These are phyloP conservation scores for Zosterops lateralis DNA, from an alignment of 2,113 vertebrate genomes.

Conservation along the genomic window DNA sequence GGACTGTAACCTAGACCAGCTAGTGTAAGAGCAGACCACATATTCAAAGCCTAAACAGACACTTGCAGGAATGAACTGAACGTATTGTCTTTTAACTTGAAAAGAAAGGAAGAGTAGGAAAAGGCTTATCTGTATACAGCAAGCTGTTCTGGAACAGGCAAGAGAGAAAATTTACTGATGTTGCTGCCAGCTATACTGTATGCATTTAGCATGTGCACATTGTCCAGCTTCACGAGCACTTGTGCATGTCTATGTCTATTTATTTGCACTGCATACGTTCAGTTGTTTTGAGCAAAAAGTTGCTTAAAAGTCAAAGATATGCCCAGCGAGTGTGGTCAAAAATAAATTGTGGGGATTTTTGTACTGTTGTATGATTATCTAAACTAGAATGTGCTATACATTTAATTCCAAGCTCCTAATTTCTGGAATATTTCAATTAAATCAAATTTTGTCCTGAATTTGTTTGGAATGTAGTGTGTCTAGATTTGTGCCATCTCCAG, in stretches of 20 bases:
- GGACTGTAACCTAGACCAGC: not conserved
- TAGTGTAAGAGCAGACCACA: not conserved
- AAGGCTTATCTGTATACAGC: not conserved
- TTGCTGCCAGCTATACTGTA: not conserved
- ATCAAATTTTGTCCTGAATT: not conserved
- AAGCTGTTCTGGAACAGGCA: not conserved
- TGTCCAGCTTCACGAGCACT: not conserved
- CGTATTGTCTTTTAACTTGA: not conserved
- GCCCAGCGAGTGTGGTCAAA: not conserved
- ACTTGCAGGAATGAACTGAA: not conserved
- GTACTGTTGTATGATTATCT: fast-evolving
- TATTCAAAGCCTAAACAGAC: not conserved
- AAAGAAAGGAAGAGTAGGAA: not conserved
- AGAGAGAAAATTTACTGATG: not conserved
- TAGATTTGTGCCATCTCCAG: not conserved
- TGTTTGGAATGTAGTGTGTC: not conserved
- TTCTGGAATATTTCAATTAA: not conserved
- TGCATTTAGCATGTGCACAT: not conserved
- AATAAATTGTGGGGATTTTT: not conserved
- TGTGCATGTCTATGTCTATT: not conserved
- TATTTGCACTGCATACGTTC: not conserved
- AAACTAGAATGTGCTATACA: not conserved
- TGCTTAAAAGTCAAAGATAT: not conserved
- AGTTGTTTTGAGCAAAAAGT: not conserved
- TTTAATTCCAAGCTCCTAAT: not conserved